Conservation (phyloP, 2,113 vertebrate species). For the rabbit (Oryctolagus cuniculus) region mOryCun1.1 NC_091434.1:95384001-95384500, state of each 20-base stretch:
- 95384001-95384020: conserved; percentile 51
- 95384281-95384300: conserved; percentile 72
- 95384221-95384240: conserved; percentile 66
- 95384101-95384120: conserved; percentile 71
- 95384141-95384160: conserved; percentile 69
- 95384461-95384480: conserved; percentile 44
- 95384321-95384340: conserved; percentile 70
- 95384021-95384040: conserved; percentile 28
- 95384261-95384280: conserved; percentile 72
- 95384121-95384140: conserved; percentile 76
- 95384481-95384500: conserved; percentile 26
- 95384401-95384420: conserved; percentile 61
- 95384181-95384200: conserved; percentile 68
- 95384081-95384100: conserved; percentile 66
- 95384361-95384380: conserved; percentile 61
- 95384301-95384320: conserved; percentile 54
- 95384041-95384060: conserved; percentile 55
- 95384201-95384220: conserved; percentile 65
- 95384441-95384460: conserved; percentile 40
- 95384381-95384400: conserved; percentile 71
- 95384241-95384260: conserved; percentile 75
- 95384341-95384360: conserved; percentile 49
- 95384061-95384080: conserved; percentile 64
- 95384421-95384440: conserved; percentile 63
- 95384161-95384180: conserved; percentile 65